A percentile compares a stretch with the other conserved stretches of the same genome.
These are phyloP conservation scores for Smittia sp. DNA, from an alignment of 2,888 invertebrate genomes.

Conservation along the genomic window DNA sequence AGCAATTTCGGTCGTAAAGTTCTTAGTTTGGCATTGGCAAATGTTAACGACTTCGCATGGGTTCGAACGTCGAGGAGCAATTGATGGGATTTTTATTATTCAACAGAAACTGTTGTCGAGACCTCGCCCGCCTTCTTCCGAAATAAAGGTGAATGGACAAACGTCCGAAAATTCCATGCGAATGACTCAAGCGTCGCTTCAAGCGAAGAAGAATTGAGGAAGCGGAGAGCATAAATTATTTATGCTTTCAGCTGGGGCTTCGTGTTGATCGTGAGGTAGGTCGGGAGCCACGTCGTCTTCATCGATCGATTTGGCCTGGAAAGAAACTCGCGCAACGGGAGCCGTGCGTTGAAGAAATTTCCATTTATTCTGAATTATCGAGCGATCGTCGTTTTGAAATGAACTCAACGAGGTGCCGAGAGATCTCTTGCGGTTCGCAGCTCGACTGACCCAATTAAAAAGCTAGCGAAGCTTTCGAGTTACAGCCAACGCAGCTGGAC, in stretches of 20 bases:
- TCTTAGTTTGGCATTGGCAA: neutral
- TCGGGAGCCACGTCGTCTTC: neutral
- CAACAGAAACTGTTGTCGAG: neutral
- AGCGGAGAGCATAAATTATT: constrained; percentile 19
- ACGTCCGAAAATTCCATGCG: no score
- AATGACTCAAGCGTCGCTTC: neutral
- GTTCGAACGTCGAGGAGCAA: no score
- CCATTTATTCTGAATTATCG: neutral
- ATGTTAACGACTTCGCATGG: neutral
- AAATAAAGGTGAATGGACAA: neutral
- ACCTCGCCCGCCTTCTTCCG: neutral
- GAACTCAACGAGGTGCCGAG: constrained; percentile 27
- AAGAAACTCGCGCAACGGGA: neutral
- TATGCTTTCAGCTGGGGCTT: neutral
- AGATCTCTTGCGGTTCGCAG: constrained; percentile 27
- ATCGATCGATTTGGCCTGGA: neutral
- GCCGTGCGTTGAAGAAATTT: neutral
- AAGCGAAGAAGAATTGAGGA: constrained; percentile 8
- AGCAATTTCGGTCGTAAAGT: neutral
- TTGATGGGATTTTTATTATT: no score
- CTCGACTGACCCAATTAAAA: constrained; percentile 36
- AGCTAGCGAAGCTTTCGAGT: neutral
- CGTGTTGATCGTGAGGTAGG: constrained; percentile 24
- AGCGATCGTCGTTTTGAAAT: neutral
- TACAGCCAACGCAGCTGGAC: neutral